Evolutionary conservation across 2,797 vertebrate genomes (phyloP), one percentile per base, ranked within the genome.

Genomic region (Lepus oiostolus): DNA sequence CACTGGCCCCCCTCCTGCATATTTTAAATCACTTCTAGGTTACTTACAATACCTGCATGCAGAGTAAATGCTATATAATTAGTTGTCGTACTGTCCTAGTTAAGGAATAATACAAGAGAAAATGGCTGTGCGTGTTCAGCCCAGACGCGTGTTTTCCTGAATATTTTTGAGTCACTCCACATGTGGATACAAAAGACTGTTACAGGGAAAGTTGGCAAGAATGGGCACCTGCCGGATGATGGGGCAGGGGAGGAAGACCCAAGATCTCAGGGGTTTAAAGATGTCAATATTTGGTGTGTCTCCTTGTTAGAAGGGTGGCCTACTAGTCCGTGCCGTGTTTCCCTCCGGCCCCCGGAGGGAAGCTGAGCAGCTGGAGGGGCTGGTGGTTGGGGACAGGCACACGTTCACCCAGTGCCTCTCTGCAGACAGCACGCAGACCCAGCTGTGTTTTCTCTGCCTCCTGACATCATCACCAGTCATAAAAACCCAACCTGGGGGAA

Each of bases 381-480:
- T 52, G 86, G 87, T 13, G 90, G 87, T 62, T 85, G 93, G 94
- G 95, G 94, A 94, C 86, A 72, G 96, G 77, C 74, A 24, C 80
- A 17, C 47, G 8, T 65, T 96, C 91, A 77, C 58, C 88, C 92
- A 76, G 82, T 13, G 76, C 88, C 93, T 88, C 86, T 85, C 80
- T 75, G 83, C 85, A 89, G 93, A 94, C 26, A 19, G 92, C 83
- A 5, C 0, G 42, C 95, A n/a, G 77, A 83, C 47, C 94, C 96
- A 97, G 96, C 97, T 97, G 97, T 97, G 97, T 97, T 97, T 97
- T 96, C 92, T 95, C 96, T 97, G 90, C 71, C 95, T 90, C 83
- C 93, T 97, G 92, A 97, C 96, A 95, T 97, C 97, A 97, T 94
- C 96, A 79, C 91, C 76, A 89, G 72, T 67, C 96, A 75, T 95